phyloP scores from a whole-genome alignment of 2,797 vertebrate genomes.

The Notolabrus celidotus region DNA sequence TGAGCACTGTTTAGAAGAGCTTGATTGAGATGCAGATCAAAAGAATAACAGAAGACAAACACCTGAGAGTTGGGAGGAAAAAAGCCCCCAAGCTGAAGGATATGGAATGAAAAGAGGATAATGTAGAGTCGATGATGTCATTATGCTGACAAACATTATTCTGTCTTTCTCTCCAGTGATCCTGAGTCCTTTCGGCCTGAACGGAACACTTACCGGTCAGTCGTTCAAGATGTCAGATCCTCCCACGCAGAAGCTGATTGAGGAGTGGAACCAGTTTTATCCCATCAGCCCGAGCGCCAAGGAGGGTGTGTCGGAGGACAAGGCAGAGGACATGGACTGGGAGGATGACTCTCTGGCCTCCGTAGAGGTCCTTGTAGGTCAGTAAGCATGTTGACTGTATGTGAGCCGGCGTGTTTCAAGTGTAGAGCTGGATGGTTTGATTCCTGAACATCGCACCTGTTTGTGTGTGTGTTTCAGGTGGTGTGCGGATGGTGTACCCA shows the following conservation, averaged over 20 bases:
- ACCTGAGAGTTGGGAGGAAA: background rate
- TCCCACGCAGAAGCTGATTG: slow-evolving; percentile 96
- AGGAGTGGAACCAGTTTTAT: slow-evolving; percentile 99
- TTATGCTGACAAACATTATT: background rate
- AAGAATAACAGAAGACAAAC: background rate
- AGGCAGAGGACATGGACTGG: slow-evolving; percentile 96
- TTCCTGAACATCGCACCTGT: background rate
- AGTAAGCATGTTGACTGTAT: background rate
- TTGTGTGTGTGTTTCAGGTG: slow-evolving; percentile 82
- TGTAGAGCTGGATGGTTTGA: background rate
- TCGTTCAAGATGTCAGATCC: slow-evolving; percentile 99
- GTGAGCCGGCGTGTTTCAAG: background rate
- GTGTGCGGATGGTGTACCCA: slow-evolving; percentile 98
- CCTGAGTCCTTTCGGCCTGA: slow-evolving; percentile 97
- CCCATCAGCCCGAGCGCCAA: slow-evolving; percentile 93
- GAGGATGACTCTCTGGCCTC: slow-evolving; percentile 98
- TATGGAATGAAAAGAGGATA: background rate
- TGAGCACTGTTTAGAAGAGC: background rate
- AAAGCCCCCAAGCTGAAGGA: background rate
- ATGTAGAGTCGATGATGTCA: background rate
- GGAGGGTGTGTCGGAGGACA: slow-evolving; percentile 89
- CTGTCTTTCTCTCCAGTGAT: slow-evolving; percentile 86
- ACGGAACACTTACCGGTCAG: slow-evolving; percentile 97
- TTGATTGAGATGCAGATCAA: background rate
- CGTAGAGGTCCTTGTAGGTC: slow-evolving; percentile 98